phyloP scores from a whole-genome alignment of 2,113 vertebrate species.

The Neotragus pygmaeus region DNA sequence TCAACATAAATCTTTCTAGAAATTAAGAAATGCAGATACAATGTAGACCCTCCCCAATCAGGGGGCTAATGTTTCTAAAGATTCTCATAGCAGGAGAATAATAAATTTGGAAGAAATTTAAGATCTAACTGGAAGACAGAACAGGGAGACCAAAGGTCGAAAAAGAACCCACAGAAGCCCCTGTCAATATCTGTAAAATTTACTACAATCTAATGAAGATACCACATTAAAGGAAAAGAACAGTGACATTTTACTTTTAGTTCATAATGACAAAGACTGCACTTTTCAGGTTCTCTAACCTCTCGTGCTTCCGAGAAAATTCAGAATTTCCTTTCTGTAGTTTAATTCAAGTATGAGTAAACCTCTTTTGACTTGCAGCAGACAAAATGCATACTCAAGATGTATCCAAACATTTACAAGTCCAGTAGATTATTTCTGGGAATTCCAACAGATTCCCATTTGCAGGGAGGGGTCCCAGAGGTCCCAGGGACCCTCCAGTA shows the following conservation, averaged over 20 bases:
- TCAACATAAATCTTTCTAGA: background rate
- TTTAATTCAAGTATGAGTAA: constrained; percentile 9
- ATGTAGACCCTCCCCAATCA: background rate
- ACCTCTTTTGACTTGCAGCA: background rate
- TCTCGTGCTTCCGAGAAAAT: background rate
- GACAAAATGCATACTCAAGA: background rate
- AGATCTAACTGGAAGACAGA: background rate
- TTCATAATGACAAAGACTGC: background rate
- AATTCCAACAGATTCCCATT: background rate
- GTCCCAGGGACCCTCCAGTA: background rate
- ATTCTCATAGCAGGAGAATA: background rate
- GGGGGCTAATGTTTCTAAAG: background rate
- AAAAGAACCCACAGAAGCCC: background rate
- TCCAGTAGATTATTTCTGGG: background rate
- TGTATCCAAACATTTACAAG: background rate
- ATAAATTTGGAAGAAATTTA: background rate
- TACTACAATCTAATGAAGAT: background rate
- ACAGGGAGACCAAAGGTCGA: background rate
- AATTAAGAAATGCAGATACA: background rate
- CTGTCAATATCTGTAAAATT: background rate
- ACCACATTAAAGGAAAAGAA: background rate
- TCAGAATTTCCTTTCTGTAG: background rate
- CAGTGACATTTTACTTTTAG: background rate
- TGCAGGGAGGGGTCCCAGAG: background rate
- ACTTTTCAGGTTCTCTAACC: background rate